Evolutionary conservation across 2,113 vertebrate species (phyloP).

Genomic region (Pituophis catenifer): DNA sequence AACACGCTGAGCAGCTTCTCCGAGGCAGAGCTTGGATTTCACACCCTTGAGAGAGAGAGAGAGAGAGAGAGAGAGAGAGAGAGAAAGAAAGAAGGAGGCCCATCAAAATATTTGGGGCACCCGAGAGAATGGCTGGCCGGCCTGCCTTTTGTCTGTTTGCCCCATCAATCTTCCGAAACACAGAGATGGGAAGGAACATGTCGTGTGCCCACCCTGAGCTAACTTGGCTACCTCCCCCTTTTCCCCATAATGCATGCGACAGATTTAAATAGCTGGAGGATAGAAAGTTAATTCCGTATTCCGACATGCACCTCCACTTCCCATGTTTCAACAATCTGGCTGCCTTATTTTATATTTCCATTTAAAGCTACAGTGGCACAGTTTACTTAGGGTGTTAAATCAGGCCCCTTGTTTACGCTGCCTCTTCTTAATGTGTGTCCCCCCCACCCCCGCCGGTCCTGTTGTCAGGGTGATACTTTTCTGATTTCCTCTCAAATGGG

Average conservation of each 20-base stretch:
- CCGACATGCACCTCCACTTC: background rate
- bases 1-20: background rate
- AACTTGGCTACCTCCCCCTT: background rate
- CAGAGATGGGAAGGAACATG: background rate
- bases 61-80: background rate
- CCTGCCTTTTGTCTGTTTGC: background rate
- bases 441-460: background rate
- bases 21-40: background rate
- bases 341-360: background rate
- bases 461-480: background rate
- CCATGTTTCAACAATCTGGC: background rate
- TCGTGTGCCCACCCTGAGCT: background rate
- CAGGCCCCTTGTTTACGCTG: background rate
- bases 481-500: background rate
- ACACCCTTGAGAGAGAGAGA: too few species aligned
- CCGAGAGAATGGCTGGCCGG: background rate
- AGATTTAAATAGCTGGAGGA: background rate
- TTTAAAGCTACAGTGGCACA: background rate
- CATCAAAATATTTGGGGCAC: background rate
- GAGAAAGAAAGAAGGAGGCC: background rate
- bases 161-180: background rate
- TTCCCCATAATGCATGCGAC: background rate
- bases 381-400: background rate
- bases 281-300: background rate
- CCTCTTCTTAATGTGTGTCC: background rate